Evolutionary conservation across 2,888 invertebrate species (phyloP).

Genomic region (Yponomeuta sedellus): DNA sequence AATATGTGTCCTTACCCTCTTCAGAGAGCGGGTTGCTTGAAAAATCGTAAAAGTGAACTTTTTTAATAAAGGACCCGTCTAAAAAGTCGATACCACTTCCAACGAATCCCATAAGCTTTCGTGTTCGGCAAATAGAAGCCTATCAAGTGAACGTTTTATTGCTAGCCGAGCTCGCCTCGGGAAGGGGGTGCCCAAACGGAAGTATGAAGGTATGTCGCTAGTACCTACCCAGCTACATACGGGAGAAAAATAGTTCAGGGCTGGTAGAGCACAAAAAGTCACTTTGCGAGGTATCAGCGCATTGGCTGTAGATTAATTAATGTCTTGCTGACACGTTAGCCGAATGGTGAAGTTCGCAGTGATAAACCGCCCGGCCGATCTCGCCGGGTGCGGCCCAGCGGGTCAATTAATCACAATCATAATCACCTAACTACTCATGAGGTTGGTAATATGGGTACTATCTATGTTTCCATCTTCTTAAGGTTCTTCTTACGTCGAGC

Average conservation of each 20-base stretch:
- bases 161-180: not conserved
- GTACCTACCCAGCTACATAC: not conserved
- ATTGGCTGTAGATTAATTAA: not conserved
- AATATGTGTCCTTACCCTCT: not conserved
- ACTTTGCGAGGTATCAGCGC: not conserved
- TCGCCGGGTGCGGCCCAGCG: not conserved
- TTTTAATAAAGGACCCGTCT: constrained; percentile 7
- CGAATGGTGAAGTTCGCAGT: not conserved
- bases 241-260: not conserved
- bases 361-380: not conserved
- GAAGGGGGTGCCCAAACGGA: not conserved
- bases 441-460: too few species aligned
- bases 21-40: not conserved
- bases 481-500: too few species aligned
- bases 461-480: too few species aligned
- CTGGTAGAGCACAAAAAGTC: not conserved
- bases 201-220: not conserved
- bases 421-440: not conserved
- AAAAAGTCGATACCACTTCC: not conserved
- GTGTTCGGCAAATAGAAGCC: constrained; percentile 2
- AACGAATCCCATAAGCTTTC: not conserved
- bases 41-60: not conserved
- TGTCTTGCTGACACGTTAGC: not conserved
- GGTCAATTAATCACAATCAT: not conserved
- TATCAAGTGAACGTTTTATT: constrained; percentile 3